A percentile compares a stretch with the other conserved stretches of the same genome.
Evolutionary conservation across 2,797 vertebrate genomes (phyloP).

Genomic region (Saguinus oedipus): DNA sequence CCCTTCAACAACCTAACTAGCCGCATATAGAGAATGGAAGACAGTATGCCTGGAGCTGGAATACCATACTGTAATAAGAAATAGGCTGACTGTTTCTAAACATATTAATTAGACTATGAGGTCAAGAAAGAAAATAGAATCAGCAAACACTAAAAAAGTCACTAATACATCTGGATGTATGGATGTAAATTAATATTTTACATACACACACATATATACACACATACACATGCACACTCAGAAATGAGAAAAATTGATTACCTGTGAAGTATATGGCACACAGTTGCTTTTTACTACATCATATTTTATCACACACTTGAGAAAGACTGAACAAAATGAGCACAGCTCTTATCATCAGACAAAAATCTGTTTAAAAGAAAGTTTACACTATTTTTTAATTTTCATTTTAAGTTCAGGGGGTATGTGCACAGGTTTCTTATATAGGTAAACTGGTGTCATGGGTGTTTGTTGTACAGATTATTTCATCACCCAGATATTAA

Average conservation of each 20-base stretch:
- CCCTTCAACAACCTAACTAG: background rate
- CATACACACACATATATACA: background rate
- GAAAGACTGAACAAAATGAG: background rate
- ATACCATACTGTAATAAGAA: background rate
- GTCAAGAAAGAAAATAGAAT: background rate
- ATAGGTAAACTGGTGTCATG: background rate
- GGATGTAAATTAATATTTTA: background rate
- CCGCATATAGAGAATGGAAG: background rate
- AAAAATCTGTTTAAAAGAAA: background rate
- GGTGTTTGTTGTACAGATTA: background rate
- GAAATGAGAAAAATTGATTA: background rate
- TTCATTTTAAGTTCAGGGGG: background rate
- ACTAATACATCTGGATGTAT: background rate
- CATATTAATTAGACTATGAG: background rate
- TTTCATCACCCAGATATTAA: background rate
- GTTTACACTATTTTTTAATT: background rate
- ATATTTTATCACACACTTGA: background rate
- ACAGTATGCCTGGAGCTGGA: background rate
- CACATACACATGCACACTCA: too few species aligned
- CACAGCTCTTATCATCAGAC: background rate
- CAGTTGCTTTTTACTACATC: background rate
- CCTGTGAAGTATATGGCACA: background rate
- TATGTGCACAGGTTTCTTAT: background rate
- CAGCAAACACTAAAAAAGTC: background rate
- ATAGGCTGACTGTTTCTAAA: background rate